Conservation (phyloP, 1,140 invertebrate genomes). For the Acyrthosiphon pisum region DNA sequence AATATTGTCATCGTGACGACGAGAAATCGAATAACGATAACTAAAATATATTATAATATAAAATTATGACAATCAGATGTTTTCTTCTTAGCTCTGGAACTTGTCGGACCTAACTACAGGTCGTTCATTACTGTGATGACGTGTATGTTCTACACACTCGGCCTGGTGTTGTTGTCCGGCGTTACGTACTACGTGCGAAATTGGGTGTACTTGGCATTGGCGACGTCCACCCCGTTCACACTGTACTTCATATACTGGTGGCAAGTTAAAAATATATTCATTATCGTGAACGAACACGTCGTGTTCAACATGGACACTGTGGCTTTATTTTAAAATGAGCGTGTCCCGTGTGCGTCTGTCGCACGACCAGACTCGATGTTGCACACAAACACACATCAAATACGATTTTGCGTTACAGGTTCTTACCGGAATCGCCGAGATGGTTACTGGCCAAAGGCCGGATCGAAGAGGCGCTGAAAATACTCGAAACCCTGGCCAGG, state of each 20-base stretch:
- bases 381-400: background rate
- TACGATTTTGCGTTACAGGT: slow-evolving; percentile 64
- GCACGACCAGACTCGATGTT: background rate
- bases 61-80: background rate
- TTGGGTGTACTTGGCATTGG: slow-evolving; percentile 80
- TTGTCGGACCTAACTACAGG: slow-evolving; percentile 88
- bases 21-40: background rate
- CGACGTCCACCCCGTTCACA: slow-evolving; percentile 83
- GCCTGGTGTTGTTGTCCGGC: slow-evolving; percentile 79
- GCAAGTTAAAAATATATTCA: slow-evolving; percentile 62
- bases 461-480: slow-evolving; percentile 78
- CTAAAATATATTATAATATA: background rate
- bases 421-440: slow-evolving; percentile 84
- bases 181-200: slow-evolving; percentile 83
- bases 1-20: background rate
- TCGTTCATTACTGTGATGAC: slow-evolving; percentile 91
- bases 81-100: slow-evolving; percentile 74
- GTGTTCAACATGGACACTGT: too few relatives aligned
- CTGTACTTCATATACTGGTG: slow-evolving; percentile 85
- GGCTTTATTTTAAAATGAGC: background rate
- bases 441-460: slow-evolving; percentile 83
- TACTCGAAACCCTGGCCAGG: slow-evolving; percentile 77
- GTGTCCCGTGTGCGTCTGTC: background rate
- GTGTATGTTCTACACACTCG: slow-evolving; percentile 86
- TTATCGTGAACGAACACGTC: background rate